Base-by-base conservation (phyloP, 2,888 invertebrate species). In the Eudemis profundana region DNA sequence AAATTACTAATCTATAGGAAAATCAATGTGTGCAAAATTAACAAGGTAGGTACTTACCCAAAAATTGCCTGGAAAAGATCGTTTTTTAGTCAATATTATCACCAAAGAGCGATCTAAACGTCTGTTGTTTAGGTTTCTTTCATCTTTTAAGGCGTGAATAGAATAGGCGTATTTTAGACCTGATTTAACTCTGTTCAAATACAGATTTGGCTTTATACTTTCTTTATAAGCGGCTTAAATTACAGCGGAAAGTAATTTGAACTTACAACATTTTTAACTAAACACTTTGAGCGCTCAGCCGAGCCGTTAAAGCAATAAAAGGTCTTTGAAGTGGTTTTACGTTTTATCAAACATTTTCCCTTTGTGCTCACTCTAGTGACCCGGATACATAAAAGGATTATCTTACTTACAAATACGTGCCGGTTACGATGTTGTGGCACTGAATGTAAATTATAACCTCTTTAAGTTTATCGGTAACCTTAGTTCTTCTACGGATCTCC, bases 281-380 rank as follows among this genome's bases (percentile, higher is more conserved):
- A 47, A 56, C 33, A 49, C 49, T 63, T 56, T 56, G 49, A 42
- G 49, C 40, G 40, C 56, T 49, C 29, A 50, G 42, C 14, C 40
- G 42, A 50, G 44, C 56, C n/a, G 56, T 63, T 56, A 42, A 57
- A 49, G 60, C 42, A 29, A 44, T 42, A 15, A 23, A 46, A 42
- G 42, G 21, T 50, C 29, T 57, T 63, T 63, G 56, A 63, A 17
- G 63, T 63, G 56, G 63, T 50, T 57, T 63, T 14, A 49, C 54
- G 14, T 56, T 49, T 49, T 63, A 15, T 49, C 49, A 42, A 29
- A 49, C 15, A 42, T 33, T 56, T 42, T 49, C 49, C 10, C 33
- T 56, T 42, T 63, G 49, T 63, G 33, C 14, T 17, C 15, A 10
- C 38, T 14, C 36, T 23, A 38, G n/a, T 56, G 21, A 7, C 40